Percentiles rank a stretch among this genome's conserved stretches.
These are phyloP conservation scores for Syngnathus acus DNA, from an alignment of 2,797 vertebrate genomes.

Conservation along the genomic window DNA sequence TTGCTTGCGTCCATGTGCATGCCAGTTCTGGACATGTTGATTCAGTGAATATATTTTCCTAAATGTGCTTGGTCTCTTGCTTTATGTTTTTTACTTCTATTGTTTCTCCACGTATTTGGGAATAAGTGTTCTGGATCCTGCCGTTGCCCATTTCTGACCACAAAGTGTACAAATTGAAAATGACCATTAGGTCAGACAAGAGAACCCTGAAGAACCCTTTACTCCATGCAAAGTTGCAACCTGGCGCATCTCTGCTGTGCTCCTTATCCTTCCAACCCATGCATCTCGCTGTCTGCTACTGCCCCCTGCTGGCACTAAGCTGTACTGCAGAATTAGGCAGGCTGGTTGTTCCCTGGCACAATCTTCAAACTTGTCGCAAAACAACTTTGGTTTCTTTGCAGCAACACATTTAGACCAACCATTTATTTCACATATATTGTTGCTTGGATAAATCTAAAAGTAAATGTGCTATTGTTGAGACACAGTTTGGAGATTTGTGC, in stretches of 20 bases:
- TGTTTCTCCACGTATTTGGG: slow-evolving; percentile 4
- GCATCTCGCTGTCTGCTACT: slow-evolving; percentile 58
- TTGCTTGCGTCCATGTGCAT: slow-evolving; percentile 62
- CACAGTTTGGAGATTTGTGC: slow-evolving; percentile 49
- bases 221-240: slow-evolving; percentile 32
- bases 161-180: slow-evolving; percentile 1
- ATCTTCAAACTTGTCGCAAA: slow-evolving; percentile 58
- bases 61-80: neutral
- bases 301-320: slow-evolving; percentile 49
- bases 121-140: slow-evolving; percentile 68
- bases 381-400: slow-evolving; percentile 5
- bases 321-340: slow-evolving; percentile 48
- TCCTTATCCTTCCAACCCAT: slow-evolving; percentile 77
- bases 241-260: slow-evolving; percentile 55
- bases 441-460: neutral
- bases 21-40: slow-evolving; percentile 23
- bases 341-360: slow-evolving; percentile 57
- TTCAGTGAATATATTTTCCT: slow-evolving; percentile 27
- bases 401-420: neutral
- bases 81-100: slow-evolving; percentile 14
- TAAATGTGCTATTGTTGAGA: slow-evolving; percentile 24
- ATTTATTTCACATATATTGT: neutral
- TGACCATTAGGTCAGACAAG: slow-evolving; percentile 5
- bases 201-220: neutral
- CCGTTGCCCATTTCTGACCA: slow-evolving; percentile 33